phyloP scores from a whole-genome alignment of 2,888 invertebrate genomes.

The Mesochorus sp. region DNA sequence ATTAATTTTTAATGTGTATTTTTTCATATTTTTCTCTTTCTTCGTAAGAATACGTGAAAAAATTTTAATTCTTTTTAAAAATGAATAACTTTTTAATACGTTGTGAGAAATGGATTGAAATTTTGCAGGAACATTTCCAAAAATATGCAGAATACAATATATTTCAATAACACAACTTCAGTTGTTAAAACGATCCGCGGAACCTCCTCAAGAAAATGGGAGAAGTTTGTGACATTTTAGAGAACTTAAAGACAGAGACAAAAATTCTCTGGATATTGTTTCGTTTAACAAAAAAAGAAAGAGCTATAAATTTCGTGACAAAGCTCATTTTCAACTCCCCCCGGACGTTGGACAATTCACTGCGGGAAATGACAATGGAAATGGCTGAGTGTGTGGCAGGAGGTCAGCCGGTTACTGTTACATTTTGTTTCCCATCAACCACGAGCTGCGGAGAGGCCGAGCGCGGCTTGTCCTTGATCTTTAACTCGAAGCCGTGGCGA shows the following conservation, averaged over 20 bases:
- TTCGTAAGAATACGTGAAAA: too few species aligned
- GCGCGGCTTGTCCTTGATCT: constrained; percentile 35
- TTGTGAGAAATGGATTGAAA: too few species aligned
- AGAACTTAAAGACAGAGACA: neutral
- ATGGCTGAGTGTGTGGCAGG: neutral
- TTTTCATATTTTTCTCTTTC: too few species aligned
- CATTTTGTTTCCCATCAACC: neutral
- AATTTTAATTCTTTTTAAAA: neutral
- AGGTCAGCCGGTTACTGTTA: constrained; percentile 24
- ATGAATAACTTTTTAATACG: too few species aligned
- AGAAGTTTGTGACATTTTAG: too few species aligned
- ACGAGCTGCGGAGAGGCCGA: neutral
- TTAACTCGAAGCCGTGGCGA: constrained; percentile 1
- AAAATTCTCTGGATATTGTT: neutral
- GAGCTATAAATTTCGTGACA: constrained; percentile 9
- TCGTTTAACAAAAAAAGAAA: neutral
- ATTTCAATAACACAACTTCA: too few species aligned
- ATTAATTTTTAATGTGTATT: neutral
- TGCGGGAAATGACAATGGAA: constrained; percentile 24
- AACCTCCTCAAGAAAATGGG: too few species aligned
- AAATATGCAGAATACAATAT: too few species aligned
- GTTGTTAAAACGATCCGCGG: too few species aligned
- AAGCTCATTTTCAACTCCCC: neutral
- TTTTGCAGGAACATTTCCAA: too few species aligned
- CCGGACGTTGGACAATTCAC: neutral